A percentile compares a stretch with the other conserved stretches of the same genome.
phyloP scores from a whole-genome alignment of 2,797 vertebrate genomes.

The Semaprochilodus insignis region DNA sequence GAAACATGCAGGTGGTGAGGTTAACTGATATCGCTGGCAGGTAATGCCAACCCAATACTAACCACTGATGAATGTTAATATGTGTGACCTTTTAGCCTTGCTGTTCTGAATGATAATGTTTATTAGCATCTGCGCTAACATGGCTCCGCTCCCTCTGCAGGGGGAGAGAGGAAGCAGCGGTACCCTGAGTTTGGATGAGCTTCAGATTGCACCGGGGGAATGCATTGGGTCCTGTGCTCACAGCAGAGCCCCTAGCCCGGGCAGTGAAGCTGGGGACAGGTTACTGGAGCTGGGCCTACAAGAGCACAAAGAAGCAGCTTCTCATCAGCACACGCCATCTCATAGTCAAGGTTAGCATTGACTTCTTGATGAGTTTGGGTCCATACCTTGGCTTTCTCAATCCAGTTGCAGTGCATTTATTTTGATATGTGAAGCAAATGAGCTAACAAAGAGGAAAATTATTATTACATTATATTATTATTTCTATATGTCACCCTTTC shows the following conservation, averaged over 20 bases:
- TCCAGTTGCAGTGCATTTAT: too few species aligned
- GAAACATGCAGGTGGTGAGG: not conserved
- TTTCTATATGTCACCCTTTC: too few species aligned
- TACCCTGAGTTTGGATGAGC: slow-evolving; percentile 73
- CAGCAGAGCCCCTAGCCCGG: slow-evolving; percentile 59
- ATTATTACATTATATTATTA: too few species aligned
- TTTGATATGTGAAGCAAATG: too few species aligned
- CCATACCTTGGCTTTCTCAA: too few species aligned
- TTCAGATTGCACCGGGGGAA: slow-evolving; percentile 40
- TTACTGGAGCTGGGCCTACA: slow-evolving; percentile 56
- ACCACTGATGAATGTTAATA: not conserved
- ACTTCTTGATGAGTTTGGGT: not conserved
- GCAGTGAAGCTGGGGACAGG: slow-evolving; percentile 60
- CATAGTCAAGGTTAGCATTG: slow-evolving; percentile 65
- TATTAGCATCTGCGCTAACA: not conserved
- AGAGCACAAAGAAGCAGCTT: slow-evolving; percentile 36
- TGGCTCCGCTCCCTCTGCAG: slow-evolving; percentile 46
- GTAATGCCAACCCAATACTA: not conserved
- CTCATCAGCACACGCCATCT: slow-evolving; percentile 47
- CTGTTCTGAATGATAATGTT: not conserved
- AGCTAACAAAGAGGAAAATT: too few species aligned
- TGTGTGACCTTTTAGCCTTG: not conserved
- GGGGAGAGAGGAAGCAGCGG: slow-evolving; percentile 70
- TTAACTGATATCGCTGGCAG: not conserved
- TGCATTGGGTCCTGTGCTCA: slow-evolving; percentile 42